Percentiles rank a stretch among this genome's conserved stretches.
Conservation (phyloP, 1,140 invertebrate genomes). For the Pectinophora gossypiella region DNA sequence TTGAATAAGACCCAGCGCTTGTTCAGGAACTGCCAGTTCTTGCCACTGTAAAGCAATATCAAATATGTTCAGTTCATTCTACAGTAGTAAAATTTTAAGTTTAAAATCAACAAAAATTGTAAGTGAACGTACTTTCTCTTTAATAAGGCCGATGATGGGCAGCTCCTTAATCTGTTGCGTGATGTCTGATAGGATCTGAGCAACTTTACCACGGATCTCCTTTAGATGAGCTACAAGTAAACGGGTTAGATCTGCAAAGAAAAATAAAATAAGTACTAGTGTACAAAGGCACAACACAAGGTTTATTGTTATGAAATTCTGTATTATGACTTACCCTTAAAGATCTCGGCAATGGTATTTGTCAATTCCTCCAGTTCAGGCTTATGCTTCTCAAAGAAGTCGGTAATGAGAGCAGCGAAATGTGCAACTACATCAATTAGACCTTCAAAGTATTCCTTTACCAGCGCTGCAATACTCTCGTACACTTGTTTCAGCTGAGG, state of each 20-base stretch:
- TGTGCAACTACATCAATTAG: conserved; percentile 68
- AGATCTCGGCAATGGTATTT: conserved; percentile 71
- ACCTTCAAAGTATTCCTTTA: conserved; percentile 65
- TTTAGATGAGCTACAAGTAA: conserved; percentile 50
- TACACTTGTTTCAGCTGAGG: conserved; percentile 77
- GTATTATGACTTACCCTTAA: conserved; percentile 52
- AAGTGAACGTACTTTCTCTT: conserved; percentile 62
- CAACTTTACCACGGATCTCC: conserved; percentile 69
- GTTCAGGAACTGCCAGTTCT: conserved; percentile 71
- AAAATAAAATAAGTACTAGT: conserved; percentile 1
- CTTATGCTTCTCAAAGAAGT: conserved; percentile 77
- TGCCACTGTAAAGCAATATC: conserved; percentile 34
- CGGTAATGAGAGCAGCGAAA: conserved; percentile 70
- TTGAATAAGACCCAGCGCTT: conserved; percentile 62
- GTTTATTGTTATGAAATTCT: background rate
- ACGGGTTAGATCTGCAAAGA: conserved; percentile 43
- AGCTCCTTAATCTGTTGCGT: conserved; percentile 76
- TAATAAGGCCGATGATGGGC: conserved; percentile 74
- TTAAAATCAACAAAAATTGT: background rate
- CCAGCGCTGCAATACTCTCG: conserved; percentile 58
- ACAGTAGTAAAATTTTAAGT: background rate
- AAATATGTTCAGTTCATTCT: background rate
- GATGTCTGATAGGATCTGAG: conserved; percentile 63
- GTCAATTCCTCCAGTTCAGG: conserved; percentile 80
- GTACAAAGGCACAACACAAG: background rate